phyloP scores from a whole-genome alignment of 2,113 vertebrate genomes.

The Laticauda colubrina region DNA sequence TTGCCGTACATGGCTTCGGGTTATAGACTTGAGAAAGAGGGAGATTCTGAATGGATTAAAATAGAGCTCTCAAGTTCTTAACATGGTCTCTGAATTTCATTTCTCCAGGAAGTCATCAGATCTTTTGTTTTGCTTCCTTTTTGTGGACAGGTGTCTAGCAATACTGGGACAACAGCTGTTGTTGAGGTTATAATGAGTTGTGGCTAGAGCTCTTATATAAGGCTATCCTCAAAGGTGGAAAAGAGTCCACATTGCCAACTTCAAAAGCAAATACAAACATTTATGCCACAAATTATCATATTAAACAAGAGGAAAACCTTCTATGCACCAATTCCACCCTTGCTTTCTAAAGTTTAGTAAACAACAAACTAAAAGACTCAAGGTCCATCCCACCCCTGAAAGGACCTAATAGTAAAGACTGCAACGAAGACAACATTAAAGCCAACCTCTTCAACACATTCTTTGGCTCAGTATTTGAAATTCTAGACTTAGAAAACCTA shows the following conservation, averaged over 20 bases:
- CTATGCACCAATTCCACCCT: no score
- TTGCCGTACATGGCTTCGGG: conserved; percentile 5
- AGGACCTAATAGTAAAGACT: no score
- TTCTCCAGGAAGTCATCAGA: not conserved
- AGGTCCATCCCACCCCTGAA: no score
- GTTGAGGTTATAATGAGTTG: not conserved
- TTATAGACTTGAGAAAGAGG: not conserved
- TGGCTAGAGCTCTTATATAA: not conserved
- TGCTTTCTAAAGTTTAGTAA: no score
- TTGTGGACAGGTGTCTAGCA: not conserved
- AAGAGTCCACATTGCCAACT: not conserved
- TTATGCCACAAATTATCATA: no score
- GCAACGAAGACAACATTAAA: no score
- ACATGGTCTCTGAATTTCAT: not conserved
- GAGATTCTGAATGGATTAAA: not conserved
- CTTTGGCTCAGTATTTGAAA: no score
- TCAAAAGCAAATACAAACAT: no score
- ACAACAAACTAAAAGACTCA: no score
- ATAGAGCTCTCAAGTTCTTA: not conserved
- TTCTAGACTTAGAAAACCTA: no score
- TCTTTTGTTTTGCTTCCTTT: conserved; percentile 14
- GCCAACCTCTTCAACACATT: no score
- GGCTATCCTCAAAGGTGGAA: not conserved
- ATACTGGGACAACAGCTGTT: not conserved
- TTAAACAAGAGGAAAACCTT: no score